Conservation (phyloP, 1,140 invertebrate genomes). For the Tachypleus tridentatus region DNA sequence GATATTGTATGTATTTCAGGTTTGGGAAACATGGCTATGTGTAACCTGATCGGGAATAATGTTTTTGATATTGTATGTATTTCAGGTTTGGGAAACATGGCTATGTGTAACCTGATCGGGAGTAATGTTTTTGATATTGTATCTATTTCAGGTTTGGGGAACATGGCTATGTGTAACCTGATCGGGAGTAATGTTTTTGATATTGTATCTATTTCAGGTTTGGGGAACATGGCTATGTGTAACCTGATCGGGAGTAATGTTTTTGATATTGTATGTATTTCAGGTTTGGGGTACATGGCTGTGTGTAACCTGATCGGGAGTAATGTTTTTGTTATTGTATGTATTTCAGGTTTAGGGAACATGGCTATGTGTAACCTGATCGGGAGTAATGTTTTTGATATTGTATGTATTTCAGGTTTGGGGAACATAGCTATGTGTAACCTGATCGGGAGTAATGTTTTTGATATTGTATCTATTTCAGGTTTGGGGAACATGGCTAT, state of each 20-base stretch:
- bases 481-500: no score
- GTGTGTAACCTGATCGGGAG: no score
- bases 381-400: neutral
- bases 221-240: slow-evolving; percentile 59
- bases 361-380: no score
- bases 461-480: slow-evolving; percentile 54
- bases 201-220: slow-evolving; percentile 8
- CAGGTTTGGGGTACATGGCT: no score
- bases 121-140: no score
- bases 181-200: neutral
- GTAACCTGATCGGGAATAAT: slow-evolving; percentile 69
- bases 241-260: slow-evolving; percentile 74
- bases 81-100: no score
- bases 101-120: no score
- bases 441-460: slow-evolving; percentile 65
- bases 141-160: no score
- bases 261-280: slow-evolving; percentile 55
- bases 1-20: slow-evolving; percentile 8
- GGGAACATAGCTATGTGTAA: slow-evolving; percentile 68
- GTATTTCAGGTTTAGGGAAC: no score
- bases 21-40: slow-evolving; percentile 56
- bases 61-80: slow-evolving; percentile 65
- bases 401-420: slow-evolving; percentile 11
- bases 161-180: no score
- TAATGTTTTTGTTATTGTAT: no score